Base-by-base conservation (phyloP, 1,140 invertebrate species). In the Hydropsyche tenuis region DNA sequence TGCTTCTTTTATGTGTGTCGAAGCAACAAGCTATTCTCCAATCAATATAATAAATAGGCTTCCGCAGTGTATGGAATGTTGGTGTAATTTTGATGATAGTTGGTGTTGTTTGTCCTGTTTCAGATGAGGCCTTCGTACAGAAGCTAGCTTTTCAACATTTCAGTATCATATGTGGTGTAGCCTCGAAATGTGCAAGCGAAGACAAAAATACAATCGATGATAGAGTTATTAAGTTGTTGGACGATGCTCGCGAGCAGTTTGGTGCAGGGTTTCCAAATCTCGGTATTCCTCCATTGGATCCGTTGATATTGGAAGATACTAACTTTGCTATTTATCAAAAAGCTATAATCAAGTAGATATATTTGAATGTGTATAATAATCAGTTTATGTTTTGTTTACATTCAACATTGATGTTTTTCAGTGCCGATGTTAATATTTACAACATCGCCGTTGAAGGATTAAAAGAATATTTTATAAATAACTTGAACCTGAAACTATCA, bases 281-380 rank as follows among this genome's bases (percentile, higher is more conserved):
- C 18, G 76, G 76, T 9, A 75, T 77, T 56, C 76, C 76, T 0
- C 76, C 76, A 0, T 43, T 77, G 0, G 76, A 77, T 56, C 76
- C 76, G 4, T 72, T 77, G 16, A 69, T 51, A 14, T n/a, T 70
- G n/a, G 70, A 73, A 5, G 53, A 74, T 25, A 25, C 71, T 7
- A 75, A 69, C 23, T 72, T 66, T 53, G n/a, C 53, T 45, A 18
- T 53, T 2, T 63, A 70, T 11, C 43, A 68, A 63, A 45, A 60
- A 46, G 64, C 30, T 2, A 45, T 74, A 22, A 48, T 69, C 22
- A 69, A 22, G 73, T 70, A 62, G 60, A 27, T 37, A 22, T 18
- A 16, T n/a, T n/a, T n/a, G n/a, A n/a, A n/a, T n/a, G 9, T n/a
- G 7, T 56, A 75, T n/a, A 6, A 43, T 75, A 22, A 66, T 75